Evolutionary conservation across 2,888 invertebrate genomes (phyloP).

Genomic region (Nomada flava): DNA sequence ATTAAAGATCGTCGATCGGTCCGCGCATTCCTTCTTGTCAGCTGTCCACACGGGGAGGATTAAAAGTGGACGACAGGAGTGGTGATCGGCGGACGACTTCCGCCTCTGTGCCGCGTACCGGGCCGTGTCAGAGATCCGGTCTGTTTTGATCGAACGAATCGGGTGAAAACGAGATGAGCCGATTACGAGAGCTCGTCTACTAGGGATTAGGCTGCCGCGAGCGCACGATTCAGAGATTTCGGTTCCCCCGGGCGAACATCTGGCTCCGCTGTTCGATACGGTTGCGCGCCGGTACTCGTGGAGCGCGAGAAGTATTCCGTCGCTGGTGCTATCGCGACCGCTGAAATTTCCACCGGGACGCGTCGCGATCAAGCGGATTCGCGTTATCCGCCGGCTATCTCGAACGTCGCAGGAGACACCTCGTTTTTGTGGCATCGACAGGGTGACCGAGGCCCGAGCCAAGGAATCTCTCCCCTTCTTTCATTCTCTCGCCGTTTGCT

Average conservation of each 20-base stretch:
- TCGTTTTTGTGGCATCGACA: constrained; percentile 42
- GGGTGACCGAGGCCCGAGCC: constrained; percentile 22
- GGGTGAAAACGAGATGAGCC: constrained; percentile 70
- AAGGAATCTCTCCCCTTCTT: constrained; percentile 46
- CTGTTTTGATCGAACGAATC: constrained; percentile 75
- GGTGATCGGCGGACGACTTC: constrained; percentile 53
- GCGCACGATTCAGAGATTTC: constrained; percentile 6
- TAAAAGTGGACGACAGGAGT: constrained; percentile 19
- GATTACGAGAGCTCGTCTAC: constrained; percentile 74
- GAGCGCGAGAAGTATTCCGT: not conserved
- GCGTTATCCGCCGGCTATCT: constrained; percentile 71
- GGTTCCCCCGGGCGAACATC: constrained; percentile 1
- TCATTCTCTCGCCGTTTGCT: constrained; percentile 53
- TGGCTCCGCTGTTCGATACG: not conserved
- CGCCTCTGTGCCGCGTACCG: constrained; percentile 26
- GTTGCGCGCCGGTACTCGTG: not conserved
- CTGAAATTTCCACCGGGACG: constrained; percentile 43
- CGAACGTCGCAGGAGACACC: constrained; percentile 47
- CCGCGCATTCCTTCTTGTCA: not conserved
- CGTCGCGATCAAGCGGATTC: constrained; percentile 68
- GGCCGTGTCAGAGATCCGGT: constrained; percentile 44
- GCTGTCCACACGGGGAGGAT: constrained; percentile 23
- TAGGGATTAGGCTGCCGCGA: constrained; percentile 65
- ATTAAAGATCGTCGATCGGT: constrained; percentile 32
- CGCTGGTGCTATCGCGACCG: not conserved